Percentiles rank a stretch among this genome's conserved stretches.
Evolutionary conservation across 2,113 vertebrate genomes (phyloP).

Genomic region (Panthera tigris): DNA sequence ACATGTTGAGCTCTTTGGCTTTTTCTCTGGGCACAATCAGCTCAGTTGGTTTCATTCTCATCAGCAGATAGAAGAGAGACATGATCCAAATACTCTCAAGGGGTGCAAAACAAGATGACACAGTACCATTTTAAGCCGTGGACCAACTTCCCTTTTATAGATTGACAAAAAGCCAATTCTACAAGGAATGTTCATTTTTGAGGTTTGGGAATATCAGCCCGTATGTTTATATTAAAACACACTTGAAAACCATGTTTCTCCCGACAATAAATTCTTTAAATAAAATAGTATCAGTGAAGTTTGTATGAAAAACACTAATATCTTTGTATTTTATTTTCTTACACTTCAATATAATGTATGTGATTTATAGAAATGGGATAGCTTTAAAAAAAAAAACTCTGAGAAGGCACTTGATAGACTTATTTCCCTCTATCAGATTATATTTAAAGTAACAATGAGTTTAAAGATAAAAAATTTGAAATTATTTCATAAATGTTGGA

Average conservation of each 20-base stretch:
- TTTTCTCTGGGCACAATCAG: not conserved
- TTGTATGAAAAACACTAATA: not conserved
- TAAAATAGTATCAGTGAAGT: not conserved
- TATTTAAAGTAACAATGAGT: conserved; percentile 5
- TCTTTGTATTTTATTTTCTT: conserved; percentile 12
- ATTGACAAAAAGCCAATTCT: not conserved
- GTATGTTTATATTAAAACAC: not conserved
- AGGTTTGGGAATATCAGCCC: not conserved
- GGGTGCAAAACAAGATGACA: not conserved
- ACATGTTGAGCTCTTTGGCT: not conserved
- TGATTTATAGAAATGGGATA: not conserved
- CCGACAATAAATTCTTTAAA: not conserved
- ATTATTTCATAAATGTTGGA: not conserved
- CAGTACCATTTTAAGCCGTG: not conserved
- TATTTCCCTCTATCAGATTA: not conserved
- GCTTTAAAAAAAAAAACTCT: not conserved
- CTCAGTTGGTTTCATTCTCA: not conserved
- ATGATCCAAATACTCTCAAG: not conserved
- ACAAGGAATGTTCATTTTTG: not conserved
- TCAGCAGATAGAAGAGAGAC: not conserved
- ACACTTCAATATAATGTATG: not conserved
- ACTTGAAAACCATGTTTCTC: not conserved
- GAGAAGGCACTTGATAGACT: not conserved
- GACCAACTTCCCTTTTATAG: not conserved
- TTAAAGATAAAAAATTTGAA: not conserved